phyloP scores from a whole-genome alignment of 2,888 invertebrate species.

The Chrysodeixis includens region DNA sequence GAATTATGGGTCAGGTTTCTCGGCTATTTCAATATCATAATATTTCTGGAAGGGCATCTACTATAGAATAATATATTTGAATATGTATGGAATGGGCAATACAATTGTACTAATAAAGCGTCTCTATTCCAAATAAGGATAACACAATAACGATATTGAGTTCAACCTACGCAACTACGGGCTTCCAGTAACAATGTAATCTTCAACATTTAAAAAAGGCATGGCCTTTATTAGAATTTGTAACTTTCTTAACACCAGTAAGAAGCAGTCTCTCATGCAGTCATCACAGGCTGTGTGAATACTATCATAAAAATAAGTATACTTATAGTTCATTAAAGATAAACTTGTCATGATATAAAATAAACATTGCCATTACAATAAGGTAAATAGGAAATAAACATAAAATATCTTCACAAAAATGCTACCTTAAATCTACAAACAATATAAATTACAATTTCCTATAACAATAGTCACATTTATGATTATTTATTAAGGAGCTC shows the following conservation, averaged over 20 bases:
- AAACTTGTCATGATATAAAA: conserved; percentile 70
- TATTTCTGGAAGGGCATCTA: conserved; percentile 11
- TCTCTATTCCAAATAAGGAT: conserved; percentile 37
- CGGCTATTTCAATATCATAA: background rate
- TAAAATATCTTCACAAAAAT: conserved; percentile 73
- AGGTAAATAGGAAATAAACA: conserved; percentile 69
- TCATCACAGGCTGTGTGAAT: conserved; percentile 65
- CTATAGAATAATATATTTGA: conserved; percentile 40
- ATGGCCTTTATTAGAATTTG: conserved; percentile 15
- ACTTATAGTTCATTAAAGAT: conserved; percentile 58
- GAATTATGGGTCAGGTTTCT: background rate
- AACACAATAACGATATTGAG: conserved; percentile 38
- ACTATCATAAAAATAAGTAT: conserved; percentile 59
- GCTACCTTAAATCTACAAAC: conserved; percentile 76
- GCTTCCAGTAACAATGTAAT: conserved; percentile 22
- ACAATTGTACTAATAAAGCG: conserved; percentile 46
- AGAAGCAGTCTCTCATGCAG: conserved; percentile 66
- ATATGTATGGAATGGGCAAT: conserved; percentile 41
- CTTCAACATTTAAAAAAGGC: conserved; percentile 17
- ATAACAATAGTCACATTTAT: conserved; percentile 79
- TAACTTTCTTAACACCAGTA: conserved; percentile 35
- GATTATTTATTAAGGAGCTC: conserved; percentile 61
- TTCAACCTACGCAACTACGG: conserved; percentile 33
- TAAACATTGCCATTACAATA: conserved; percentile 60
- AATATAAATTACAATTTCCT: conserved; percentile 81